Conservation (phyloP, 2,888 invertebrate species). For the Sphaerophoria taeniata region DNA sequence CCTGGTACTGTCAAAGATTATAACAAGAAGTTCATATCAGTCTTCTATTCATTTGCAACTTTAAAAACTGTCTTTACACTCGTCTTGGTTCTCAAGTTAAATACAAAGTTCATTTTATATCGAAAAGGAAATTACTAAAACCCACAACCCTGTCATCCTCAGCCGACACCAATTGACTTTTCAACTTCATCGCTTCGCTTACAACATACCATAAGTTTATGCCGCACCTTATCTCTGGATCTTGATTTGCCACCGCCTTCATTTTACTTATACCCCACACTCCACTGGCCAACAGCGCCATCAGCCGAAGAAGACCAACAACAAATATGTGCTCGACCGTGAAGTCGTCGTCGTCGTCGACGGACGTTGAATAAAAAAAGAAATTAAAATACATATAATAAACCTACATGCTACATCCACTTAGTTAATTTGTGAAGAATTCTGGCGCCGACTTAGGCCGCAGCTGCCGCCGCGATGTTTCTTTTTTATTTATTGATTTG, state of each 20-base stretch:
- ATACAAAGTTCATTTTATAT: conserved; percentile 47
- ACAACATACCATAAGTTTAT: too few relatives aligned
- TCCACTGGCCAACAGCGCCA: conserved; percentile 23
- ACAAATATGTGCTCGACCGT: conserved; percentile 59
- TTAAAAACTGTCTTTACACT: conserved; percentile 42
- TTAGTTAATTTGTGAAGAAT: conserved; percentile 83
- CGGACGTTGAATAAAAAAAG: conserved; percentile 59
- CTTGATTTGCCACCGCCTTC: conserved; percentile 63
- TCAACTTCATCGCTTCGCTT: background rate
- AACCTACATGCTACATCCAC: conserved; percentile 79
- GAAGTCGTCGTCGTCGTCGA: conserved; percentile 28
- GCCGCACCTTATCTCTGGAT: conserved; percentile 51
- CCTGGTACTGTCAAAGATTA: too few relatives aligned
- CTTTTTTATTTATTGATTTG: conserved; percentile 83
- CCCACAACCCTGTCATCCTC: conserved; percentile 33
- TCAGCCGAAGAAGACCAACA: conserved; percentile 56
- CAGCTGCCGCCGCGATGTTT: conserved; percentile 83
- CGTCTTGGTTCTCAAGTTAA: conserved; percentile 25
- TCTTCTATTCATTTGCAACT: conserved; percentile 15
- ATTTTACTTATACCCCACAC: conserved; percentile 31
- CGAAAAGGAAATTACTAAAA: conserved; percentile 69
- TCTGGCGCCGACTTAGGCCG: conserved; percentile 84
- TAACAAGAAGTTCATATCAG: too few relatives aligned
- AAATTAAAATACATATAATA: conserved; percentile 72
- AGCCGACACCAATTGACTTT: background rate